Conservation (phyloP, 2,113 vertebrate species). For the Cyanoliseus patagonus region DNA sequence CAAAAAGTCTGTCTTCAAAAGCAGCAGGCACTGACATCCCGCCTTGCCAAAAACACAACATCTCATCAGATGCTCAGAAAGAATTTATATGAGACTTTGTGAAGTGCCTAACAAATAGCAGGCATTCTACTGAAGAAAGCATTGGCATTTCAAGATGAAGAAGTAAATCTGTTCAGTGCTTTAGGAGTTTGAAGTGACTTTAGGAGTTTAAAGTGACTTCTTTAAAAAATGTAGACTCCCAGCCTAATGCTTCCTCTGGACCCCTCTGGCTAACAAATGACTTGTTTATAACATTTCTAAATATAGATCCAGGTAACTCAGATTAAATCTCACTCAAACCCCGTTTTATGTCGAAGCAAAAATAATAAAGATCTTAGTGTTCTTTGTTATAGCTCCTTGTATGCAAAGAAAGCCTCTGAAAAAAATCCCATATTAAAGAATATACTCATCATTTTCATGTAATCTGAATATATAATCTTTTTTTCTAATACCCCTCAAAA, state of each 20-base stretch:
- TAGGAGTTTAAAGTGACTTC: conserved; percentile 44
- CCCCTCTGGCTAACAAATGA: conserved; percentile 56
- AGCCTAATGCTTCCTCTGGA: conserved; percentile 19
- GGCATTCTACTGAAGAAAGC: conserved; percentile 54
- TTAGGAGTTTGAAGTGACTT: conserved; percentile 56
- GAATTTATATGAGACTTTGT: conserved; percentile 57
- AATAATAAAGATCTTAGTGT: not conserved
- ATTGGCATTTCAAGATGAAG: conserved; percentile 56
- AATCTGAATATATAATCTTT: not conserved
- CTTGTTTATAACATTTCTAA: conserved; percentile 61
- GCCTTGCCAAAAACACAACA: conserved; percentile 48
- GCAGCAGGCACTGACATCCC: conserved; percentile 54
- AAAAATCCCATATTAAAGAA: not conserved
- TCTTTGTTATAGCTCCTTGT: not conserved
- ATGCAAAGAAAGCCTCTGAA: not conserved
- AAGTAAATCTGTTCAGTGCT: conserved; percentile 62
- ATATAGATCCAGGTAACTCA: conserved; percentile 45
- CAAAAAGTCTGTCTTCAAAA: conserved; percentile 64
- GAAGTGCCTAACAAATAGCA: conserved; percentile 63
- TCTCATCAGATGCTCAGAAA: conserved; percentile 54
- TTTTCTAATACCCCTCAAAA: not conserved
- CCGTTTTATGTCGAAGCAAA: not conserved
- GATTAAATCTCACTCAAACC: conserved; percentile 7
- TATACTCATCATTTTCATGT: not conserved
- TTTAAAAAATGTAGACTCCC: conserved; percentile 41